phyloP scores from a whole-genome alignment of 2,888 invertebrate species.

The Aproaerema taeniolella region DNA sequence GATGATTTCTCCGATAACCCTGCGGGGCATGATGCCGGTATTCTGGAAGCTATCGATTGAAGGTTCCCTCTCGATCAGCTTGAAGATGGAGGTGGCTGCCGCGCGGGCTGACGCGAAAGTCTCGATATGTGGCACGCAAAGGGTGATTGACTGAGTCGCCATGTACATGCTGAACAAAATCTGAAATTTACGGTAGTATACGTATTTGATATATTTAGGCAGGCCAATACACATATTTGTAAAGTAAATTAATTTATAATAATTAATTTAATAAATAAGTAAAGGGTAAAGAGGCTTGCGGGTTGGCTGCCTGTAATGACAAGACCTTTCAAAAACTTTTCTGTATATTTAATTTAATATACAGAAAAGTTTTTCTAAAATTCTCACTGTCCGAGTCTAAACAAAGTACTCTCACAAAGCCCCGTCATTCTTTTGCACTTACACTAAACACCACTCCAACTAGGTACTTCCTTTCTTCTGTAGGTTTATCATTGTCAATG shows the following conservation, averaged over 20 bases:
- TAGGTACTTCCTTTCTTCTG: conserved; percentile 79
- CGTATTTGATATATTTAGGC: no score
- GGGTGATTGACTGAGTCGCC: conserved; percentile 86
- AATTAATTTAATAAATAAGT: no score
- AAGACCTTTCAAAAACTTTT: no score
- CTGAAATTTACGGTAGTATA: conserved; percentile 41
- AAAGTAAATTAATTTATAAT: no score
- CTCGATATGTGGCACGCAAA: conserved; percentile 85
- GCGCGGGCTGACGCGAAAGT: conserved; percentile 84
- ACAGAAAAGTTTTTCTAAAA: no score
- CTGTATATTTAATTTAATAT: no score
- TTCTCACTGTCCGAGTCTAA: no score
- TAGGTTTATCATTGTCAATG: conserved; percentile 73
- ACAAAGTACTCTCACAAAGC: no score
- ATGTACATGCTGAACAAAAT: conserved; percentile 85
- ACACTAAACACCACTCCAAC: conserved; percentile 84
- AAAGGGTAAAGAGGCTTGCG: no score
- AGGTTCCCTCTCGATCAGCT: conserved; percentile 83
- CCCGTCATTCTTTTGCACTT: no score
- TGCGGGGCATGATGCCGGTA: conserved; percentile 77
- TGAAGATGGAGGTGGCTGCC: conserved; percentile 84
- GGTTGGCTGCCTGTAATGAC: no score
- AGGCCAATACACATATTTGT: no score
- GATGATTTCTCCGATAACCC: conserved; percentile 81
- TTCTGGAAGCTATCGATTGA: conserved; percentile 82